phyloP scores from a whole-genome alignment of 2,888 invertebrate genomes.

The Tenthredo distinguenda region DNA sequence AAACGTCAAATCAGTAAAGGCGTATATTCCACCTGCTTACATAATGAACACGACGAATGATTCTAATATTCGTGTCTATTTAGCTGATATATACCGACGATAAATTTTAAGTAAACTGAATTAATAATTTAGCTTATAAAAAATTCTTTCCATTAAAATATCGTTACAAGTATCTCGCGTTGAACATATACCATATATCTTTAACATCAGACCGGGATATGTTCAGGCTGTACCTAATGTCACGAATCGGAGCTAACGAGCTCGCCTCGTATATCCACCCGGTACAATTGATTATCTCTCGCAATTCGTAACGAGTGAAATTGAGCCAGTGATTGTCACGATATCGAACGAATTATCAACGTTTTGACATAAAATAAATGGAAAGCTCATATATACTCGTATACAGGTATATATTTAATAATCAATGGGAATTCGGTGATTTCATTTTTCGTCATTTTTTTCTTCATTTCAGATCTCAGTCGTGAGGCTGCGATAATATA shows the following conservation, averaged over 20 bases:
- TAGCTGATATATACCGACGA: neutral
- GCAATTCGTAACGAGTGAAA: constrained; percentile 15
- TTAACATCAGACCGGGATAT: neutral
- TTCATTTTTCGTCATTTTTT: neutral
- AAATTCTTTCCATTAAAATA: neutral
- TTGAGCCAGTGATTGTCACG: constrained; percentile 2
- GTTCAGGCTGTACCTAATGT: neutral
- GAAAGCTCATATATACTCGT: neutral
- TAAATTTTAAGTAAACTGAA: neutral
- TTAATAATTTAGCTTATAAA: neutral
- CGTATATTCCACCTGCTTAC: neutral
- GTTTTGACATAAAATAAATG: neutral
- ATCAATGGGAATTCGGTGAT: neutral
- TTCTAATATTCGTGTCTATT: neutral
- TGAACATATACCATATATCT: neutral
- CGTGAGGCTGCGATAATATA: constrained; percentile 40
- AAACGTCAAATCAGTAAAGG: neutral
- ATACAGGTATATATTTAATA: neutral
- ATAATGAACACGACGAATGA: neutral
- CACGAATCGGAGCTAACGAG: neutral
- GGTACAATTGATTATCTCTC: constrained; percentile 11
- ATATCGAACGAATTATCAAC: neutral
- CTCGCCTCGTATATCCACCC: neutral
- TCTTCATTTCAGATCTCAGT: neutral
- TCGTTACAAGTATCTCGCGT: neutral